Percentiles rank a stretch among this genome's conserved stretches.
phyloP scores from a whole-genome alignment of 53 echinoderm and acorn worm genomes.

The Henricia sp. region DNA sequence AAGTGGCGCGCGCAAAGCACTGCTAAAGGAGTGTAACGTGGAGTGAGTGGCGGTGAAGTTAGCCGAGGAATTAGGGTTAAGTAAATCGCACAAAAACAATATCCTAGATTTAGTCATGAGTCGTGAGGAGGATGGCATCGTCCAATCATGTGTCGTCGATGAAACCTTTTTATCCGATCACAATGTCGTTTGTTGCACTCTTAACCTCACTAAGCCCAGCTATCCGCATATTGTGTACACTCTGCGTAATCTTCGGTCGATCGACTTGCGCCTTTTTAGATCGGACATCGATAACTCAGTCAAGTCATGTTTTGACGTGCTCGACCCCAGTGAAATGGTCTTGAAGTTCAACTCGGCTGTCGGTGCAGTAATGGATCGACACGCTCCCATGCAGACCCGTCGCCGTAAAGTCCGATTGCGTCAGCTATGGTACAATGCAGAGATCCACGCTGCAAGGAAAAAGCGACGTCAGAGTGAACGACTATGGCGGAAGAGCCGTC shows the following conservation, averaged over 20 bases:
- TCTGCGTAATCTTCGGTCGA: conserved; percentile 24
- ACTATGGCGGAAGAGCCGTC: conserved; percentile 33
- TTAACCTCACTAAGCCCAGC: neutral
- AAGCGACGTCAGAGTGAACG: conserved; percentile 32
- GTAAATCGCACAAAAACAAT: too few relatives aligned
- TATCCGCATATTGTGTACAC: neutral
- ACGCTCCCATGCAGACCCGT: too few relatives aligned
- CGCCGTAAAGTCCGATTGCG: conserved; percentile 32
- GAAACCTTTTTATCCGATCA: conserved; percentile 35
- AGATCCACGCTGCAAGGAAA: conserved; percentile 48
- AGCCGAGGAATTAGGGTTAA: too few relatives aligned
- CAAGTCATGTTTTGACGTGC: too few relatives aligned
- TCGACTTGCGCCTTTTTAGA: conserved; percentile 24
- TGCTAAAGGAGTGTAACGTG: too few relatives aligned
- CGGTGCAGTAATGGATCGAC: too few relatives aligned
- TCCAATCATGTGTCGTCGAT: neutral
- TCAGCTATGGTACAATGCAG: conserved; percentile 60
- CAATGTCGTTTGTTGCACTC: conserved; percentile 18
- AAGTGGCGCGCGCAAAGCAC: too few relatives aligned
- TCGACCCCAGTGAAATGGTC: too few relatives aligned
- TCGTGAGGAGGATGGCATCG: neutral
- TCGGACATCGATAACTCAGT: neutral
- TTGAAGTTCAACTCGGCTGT: too few relatives aligned
- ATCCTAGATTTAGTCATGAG: conserved; percentile 12
- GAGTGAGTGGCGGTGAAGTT: too few relatives aligned